phyloP scores from a whole-genome alignment of 37 sponge, comb jelly and placozoan species.

The Eunapius fragilis region DNA sequence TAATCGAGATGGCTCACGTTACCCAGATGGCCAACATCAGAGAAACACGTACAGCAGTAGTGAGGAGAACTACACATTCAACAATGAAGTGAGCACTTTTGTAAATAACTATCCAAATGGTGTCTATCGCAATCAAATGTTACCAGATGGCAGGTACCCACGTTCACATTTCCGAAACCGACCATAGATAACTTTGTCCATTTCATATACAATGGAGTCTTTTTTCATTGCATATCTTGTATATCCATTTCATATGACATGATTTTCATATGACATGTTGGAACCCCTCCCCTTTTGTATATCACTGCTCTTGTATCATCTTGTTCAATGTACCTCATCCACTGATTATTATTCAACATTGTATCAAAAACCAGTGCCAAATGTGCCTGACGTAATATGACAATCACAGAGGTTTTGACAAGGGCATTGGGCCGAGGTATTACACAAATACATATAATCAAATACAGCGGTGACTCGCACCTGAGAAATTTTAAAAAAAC shows the following conservation, averaged over 20 bases:
- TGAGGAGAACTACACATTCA: background rate
- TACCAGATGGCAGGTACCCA: background rate
- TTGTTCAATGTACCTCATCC: no score
- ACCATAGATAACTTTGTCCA: background rate
- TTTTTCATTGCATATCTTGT: background rate
- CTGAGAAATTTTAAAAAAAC: no score
- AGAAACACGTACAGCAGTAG: background rate
- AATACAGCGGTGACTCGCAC: no score
- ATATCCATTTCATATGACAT: background rate
- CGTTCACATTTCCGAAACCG: background rate
- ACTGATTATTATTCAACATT: no score
- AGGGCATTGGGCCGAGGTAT: no score
- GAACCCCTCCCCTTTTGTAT: no score
- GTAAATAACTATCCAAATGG: background rate
- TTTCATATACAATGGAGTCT: background rate
- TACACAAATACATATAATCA: no score
- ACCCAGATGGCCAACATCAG: background rate
- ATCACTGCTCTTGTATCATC: no score
- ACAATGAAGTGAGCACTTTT: background rate
- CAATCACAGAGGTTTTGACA: no score
- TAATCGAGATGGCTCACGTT: background rate
- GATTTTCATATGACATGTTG: no score
- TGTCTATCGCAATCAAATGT: background rate
- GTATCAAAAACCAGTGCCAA: no score
- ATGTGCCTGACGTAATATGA: no score